A percentile compares a stretch with the other conserved stretches of the same genome.
Evolutionary conservation across 2,797 vertebrate species (phyloP).

Genomic region (Phoeniculus purpureus): DNA sequence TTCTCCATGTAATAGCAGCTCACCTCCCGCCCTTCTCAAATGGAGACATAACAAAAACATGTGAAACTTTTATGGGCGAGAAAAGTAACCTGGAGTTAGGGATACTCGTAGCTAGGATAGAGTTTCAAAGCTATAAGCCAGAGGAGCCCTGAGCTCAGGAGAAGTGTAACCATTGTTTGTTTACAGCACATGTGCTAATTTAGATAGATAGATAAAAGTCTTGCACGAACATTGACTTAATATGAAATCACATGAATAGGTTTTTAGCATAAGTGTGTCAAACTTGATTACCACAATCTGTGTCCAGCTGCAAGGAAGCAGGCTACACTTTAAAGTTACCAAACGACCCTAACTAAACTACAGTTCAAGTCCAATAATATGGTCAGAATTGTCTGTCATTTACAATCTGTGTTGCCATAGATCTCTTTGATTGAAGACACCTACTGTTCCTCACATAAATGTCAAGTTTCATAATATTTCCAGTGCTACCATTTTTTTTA

Average conservation of each 20-base stretch:
- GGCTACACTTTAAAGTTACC: constrained; percentile 8
- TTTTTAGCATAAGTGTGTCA: constrained; percentile 18
- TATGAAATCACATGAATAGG: not conserved
- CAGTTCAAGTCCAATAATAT: constrained; percentile 63
- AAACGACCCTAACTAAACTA: constrained; percentile 46
- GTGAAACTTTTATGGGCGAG: constrained; percentile 64
- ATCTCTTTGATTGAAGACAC: constrained; percentile 70
- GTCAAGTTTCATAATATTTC: constrained; percentile 73
- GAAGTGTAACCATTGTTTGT: constrained; percentile 40
- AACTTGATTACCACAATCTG: constrained; percentile 24
- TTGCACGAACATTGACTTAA: not conserved
- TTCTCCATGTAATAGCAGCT: not conserved
- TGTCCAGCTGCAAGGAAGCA: constrained; percentile 33
- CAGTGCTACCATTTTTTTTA: not conserved
- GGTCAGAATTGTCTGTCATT: constrained; percentile 65
- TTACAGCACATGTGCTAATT: constrained; percentile 23
- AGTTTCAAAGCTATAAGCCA: constrained; percentile 53
- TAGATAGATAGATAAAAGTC: not conserved
- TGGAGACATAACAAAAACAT: constrained; percentile 67
- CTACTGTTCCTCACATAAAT: constrained; percentile 66
- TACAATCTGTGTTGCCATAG: constrained; percentile 51
- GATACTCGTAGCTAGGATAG: constrained; percentile 31
- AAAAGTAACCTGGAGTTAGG: constrained; percentile 63
- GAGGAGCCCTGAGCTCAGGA: constrained; percentile 15
- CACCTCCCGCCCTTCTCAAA: constrained; percentile 31